Percentiles rank a stretch among this genome's conserved stretches.
Conservation (phyloP, 2,888 invertebrate genomes). For the Ormyrus pomaceus region DNA sequence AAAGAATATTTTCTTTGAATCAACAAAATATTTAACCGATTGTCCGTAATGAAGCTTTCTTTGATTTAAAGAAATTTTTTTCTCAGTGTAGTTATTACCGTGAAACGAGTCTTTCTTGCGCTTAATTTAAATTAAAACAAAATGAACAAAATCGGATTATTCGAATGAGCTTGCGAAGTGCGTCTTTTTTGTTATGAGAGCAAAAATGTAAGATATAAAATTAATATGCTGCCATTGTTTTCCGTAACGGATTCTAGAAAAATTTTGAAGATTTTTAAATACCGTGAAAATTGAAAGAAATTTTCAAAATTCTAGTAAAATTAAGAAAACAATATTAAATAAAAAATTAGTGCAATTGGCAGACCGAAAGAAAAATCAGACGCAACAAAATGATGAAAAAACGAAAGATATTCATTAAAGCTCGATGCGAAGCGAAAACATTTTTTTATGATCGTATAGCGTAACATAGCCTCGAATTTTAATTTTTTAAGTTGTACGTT, state of each 20-base stretch:
- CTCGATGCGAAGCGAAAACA: slow-evolving; percentile 53
- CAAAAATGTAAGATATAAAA: slow-evolving; percentile 40
- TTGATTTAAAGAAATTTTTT: no score
- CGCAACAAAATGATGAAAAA: slow-evolving; percentile 33
- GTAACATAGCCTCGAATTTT: slow-evolving; percentile 63
- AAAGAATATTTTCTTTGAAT: no score
- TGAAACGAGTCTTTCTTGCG: slow-evolving; percentile 48
- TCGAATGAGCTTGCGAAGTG: slow-evolving; percentile 48
- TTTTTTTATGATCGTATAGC: slow-evolving; percentile 61
- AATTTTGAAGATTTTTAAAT: slow-evolving; percentile 41
- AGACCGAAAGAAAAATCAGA: slow-evolving; percentile 38
- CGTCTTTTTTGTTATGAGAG: slow-evolving; percentile 48
- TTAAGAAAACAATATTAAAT: slow-evolving; percentile 33
- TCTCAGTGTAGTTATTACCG: slow-evolving; percentile 47
- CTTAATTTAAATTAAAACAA: slow-evolving; percentile 52
- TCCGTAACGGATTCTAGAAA: slow-evolving; percentile 14
- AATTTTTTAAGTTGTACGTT: slow-evolving; percentile 70
- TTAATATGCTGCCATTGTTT: slow-evolving; percentile 35
- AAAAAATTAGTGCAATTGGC: slow-evolving; percentile 63
- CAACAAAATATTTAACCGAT: no score
- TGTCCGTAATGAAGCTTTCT: no score
- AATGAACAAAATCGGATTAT: slow-evolving; percentile 46
- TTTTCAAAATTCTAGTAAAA: slow-evolving; percentile 39
- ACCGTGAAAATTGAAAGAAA: slow-evolving; percentile 47
- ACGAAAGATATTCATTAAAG: slow-evolving; percentile 55